Conservation (phyloP, 1,140 invertebrate species). For the Contarinia nasturtii region DNA sequence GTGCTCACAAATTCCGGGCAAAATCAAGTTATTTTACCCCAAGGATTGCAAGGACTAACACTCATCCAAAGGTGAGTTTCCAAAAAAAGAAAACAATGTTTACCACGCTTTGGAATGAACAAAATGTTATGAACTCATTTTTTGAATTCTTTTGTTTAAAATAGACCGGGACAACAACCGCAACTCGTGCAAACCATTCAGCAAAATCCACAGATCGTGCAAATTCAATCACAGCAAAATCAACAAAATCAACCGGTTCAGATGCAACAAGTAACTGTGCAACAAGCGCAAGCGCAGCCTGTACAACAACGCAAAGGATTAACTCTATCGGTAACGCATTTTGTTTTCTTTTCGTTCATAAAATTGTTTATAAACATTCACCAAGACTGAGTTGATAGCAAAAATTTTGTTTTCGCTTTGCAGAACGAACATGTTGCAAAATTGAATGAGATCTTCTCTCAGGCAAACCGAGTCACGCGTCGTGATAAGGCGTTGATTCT, state of each 20-base stretch:
- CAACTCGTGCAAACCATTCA: constrained; percentile 15
- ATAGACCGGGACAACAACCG: constrained; percentile 18
- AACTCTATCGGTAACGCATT: constrained; percentile 55
- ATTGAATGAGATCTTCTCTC: constrained; percentile 93
- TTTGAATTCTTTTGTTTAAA: no score
- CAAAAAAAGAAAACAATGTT: no score
- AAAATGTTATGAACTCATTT: no score
- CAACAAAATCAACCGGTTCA: constrained; percentile 14
- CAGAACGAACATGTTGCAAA: constrained; percentile 90
- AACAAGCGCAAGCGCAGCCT: constrained; percentile 17
- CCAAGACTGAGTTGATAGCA: no score
- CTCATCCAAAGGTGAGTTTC: constrained; percentile 13
- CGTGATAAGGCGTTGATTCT: constrained; percentile 94
- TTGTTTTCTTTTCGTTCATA: background rate
- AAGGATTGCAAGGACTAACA: constrained; percentile 20
- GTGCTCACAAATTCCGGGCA: background rate
- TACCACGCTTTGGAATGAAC: no score
- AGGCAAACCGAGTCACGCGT: constrained; percentile 84
- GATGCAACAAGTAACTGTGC: constrained; percentile 20
- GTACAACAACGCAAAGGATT: constrained; percentile 31
- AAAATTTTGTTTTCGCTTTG: constrained; percentile 9
- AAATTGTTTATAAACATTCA: background rate
- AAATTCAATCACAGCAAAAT: constrained; percentile 11
- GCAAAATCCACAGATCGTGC: constrained; percentile 5
- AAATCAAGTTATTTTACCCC: constrained; percentile 15